Evolutionary conservation across 1,140 invertebrate genomes (phyloP).

Genomic region (Tribolium madens): DNA sequence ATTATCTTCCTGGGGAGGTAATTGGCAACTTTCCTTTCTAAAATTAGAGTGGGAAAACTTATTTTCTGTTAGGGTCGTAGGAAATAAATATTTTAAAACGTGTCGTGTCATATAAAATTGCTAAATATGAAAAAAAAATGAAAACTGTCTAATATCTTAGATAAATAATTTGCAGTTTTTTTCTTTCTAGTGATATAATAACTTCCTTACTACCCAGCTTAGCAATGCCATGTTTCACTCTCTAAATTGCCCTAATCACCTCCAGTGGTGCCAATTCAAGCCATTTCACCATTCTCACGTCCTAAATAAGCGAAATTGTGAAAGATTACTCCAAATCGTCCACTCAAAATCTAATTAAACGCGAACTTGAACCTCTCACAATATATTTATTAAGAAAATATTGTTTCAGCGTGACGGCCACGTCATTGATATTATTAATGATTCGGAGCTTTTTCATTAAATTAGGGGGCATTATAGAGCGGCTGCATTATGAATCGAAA

Average conservation of each 20-base stretch:
- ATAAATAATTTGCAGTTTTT: too few relatives aligned
- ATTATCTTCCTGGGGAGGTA: too few relatives aligned
- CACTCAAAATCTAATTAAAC: background rate
- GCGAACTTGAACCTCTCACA: background rate
- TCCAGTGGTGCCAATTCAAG: background rate
- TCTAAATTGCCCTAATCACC: background rate
- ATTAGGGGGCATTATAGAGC: conserved; percentile 43
- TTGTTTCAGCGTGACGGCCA: conserved; percentile 11
- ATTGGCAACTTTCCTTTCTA: too few relatives aligned
- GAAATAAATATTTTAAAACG: too few relatives aligned
- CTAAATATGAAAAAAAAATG: too few relatives aligned
- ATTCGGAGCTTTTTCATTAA: conserved; percentile 37
- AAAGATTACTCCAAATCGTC: background rate
- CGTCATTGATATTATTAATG: conserved; percentile 34
- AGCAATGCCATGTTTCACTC: background rate
- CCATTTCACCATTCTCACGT: conserved; percentile 5
- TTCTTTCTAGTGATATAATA: too few relatives aligned
- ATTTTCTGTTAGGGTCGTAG: too few relatives aligned
- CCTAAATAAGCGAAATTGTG: background rate
- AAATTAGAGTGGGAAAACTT: too few relatives aligned
- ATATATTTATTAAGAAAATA: conserved; percentile 32
- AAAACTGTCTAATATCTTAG: too few relatives aligned
- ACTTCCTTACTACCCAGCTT: too few relatives aligned
- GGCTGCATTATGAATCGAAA: conserved; percentile 47
- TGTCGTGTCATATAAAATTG: too few relatives aligned